A percentile compares a stretch with the other conserved stretches of the same genome.
These are phyloP conservation scores for Lipophrys pholis DNA, from an alignment of 2,113 vertebrate genomes.

Conservation along the genomic window DNA sequence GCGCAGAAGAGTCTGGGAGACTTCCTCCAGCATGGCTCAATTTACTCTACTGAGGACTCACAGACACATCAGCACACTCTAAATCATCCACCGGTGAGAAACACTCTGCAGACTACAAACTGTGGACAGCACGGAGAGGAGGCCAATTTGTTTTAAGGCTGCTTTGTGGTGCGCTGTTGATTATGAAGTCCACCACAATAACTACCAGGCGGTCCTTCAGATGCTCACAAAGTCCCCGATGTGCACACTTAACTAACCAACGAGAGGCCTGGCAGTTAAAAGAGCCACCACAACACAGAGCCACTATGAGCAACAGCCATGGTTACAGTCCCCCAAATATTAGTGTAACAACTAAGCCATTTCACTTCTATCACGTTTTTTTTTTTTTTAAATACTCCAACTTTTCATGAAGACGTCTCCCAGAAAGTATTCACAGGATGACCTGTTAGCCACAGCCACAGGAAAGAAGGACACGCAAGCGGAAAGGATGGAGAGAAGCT, in stretches of 20 bases:
- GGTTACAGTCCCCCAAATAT: background rate
- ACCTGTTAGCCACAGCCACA: background rate
- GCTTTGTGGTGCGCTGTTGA: background rate
- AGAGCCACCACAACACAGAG: background rate
- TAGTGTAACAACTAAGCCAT: too few species aligned
- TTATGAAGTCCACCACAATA: background rate
- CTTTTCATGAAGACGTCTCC: too few species aligned
- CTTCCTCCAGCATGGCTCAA: constrained; percentile 40
- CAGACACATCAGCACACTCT: background rate
- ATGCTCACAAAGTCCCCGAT: background rate
- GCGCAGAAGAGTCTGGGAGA: constrained; percentile 55
- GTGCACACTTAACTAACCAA: too few species aligned
- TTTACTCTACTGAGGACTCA: constrained; percentile 23
- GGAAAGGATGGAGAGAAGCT: constrained; percentile 6
- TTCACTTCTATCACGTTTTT: too few species aligned
- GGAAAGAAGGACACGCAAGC: background rate
- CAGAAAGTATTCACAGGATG: too few species aligned
- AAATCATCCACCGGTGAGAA: background rate
- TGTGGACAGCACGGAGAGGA: too few species aligned
- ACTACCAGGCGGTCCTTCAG: background rate
- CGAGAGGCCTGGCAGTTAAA: too few species aligned
- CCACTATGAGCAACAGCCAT: too few species aligned
- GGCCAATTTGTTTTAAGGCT: too few species aligned
- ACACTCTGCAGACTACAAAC: background rate
- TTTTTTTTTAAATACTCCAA: too few species aligned